These are phyloP conservation scores for Electrophaes corylata DNA, from an alignment of 2,888 invertebrate species.

Conservation along the genomic window DNA sequence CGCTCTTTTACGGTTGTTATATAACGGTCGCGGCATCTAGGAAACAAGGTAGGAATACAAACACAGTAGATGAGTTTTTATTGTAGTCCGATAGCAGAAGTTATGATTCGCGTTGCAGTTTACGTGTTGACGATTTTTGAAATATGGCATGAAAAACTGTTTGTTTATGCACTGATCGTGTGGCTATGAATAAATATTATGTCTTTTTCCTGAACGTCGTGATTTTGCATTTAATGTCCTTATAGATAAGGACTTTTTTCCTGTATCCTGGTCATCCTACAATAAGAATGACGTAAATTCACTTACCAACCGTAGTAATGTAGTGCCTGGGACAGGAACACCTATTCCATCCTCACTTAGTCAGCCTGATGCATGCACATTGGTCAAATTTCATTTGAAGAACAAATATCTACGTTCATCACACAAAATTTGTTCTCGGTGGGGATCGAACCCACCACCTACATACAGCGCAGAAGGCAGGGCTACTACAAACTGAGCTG, in stretches of 20 bases:
- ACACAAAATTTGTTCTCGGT: no score
- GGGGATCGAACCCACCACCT: no score
- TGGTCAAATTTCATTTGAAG: no score
- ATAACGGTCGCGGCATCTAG: background rate
- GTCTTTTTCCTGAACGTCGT: background rate
- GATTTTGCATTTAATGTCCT: no score
- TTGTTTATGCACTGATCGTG: background rate
- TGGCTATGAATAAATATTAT: background rate
- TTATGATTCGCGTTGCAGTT: slow-evolving; percentile 22
- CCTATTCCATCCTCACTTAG: no score
- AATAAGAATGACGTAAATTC: no score
- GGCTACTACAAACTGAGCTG: no score
- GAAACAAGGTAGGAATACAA: background rate
- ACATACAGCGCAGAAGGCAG: no score
- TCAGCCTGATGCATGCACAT: no score
- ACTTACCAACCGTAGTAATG: no score
- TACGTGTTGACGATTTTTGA: slow-evolving; percentile 15
- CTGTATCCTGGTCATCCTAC: background rate
- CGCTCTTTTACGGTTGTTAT: background rate
- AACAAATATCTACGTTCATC: no score
- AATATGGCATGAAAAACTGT: slow-evolving; percentile 9
- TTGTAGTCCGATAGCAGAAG: slow-evolving; percentile 25
- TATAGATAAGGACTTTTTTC: background rate
- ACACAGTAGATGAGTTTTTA: slow-evolving; percentile 26
- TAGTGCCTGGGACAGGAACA: no score